Conservation (phyloP, 2,113 vertebrate genomes). For the Anarrhichthys ocellatus region DNA sequence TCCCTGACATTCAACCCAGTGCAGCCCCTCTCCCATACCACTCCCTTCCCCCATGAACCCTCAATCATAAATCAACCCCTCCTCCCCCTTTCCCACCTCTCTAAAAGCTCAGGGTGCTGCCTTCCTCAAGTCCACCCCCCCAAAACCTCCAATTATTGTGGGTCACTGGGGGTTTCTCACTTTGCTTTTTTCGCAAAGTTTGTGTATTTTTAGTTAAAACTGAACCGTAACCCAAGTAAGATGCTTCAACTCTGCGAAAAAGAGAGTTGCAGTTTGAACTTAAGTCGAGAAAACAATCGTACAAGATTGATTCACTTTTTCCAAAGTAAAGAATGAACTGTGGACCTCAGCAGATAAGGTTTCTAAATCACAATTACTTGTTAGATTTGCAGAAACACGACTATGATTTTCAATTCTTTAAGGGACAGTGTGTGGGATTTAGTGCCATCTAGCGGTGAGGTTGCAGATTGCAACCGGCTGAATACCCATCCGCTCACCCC, state of each 20-base stretch:
- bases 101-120: conserved; percentile 38
- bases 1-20: conserved; percentile 64
- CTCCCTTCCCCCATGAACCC: conserved; percentile 61
- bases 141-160: conserved; percentile 44
- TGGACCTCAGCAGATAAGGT: background rate
- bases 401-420: background rate
- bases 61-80: conserved; percentile 78
- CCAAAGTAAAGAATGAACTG: background rate
- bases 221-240: background rate
- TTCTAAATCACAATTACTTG: background rate
- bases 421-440: background rate
- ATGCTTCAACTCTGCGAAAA: background rate
- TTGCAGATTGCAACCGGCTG: background rate
- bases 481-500: background rate
- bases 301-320: background rate
- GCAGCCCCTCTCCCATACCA: conserved; percentile 24
- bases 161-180: conserved; percentile 51
- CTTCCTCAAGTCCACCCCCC: conserved; percentile 33
- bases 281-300: background rate
- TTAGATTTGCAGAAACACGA: background rate
- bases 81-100: conserved; percentile 71
- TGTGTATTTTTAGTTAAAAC: conserved; percentile 45
- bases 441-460: background rate
- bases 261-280: background rate
- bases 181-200: conserved; percentile 40